Conservation (phyloP, 2,888 invertebrate genomes). For the Eretmocerus hayati region DNA sequence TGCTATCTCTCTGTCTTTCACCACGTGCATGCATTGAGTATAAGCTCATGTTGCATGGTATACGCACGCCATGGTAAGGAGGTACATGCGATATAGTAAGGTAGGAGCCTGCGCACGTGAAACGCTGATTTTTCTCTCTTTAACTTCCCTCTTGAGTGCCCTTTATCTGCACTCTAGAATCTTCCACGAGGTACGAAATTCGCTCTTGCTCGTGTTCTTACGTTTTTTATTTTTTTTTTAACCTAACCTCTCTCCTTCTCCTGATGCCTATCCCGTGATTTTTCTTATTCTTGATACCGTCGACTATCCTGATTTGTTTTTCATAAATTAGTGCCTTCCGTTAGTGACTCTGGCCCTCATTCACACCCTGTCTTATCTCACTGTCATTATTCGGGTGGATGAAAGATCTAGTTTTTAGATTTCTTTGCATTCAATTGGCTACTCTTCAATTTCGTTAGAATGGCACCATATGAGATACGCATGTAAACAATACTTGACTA, state of each 20-base stretch:
- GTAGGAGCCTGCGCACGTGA: conserved; percentile 35
- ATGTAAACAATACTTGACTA: no score
- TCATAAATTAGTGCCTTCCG: neutral
- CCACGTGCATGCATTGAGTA: no score
- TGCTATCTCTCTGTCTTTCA: no score
- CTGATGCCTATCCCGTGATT: neutral
- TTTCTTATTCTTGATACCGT: neutral
- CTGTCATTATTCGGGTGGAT: no score
- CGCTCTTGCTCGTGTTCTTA: conserved; percentile 1
- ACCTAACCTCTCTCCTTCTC: neutral
- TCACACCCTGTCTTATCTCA: neutral
- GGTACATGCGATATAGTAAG: conserved; percentile 27
- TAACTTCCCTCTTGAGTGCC: conserved; percentile 21
- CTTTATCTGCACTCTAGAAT: conserved; percentile 26
- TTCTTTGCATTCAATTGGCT: no score
- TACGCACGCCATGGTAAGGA: conserved; percentile 27
- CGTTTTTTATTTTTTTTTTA: neutral
- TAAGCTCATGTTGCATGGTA: neutral
- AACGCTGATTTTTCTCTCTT: conserved; percentile 41
- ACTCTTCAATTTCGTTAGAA: no score
- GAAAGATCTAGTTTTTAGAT: no score
- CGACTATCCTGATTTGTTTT: neutral
- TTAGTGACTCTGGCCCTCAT: neutral
- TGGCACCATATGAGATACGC: no score
- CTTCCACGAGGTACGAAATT: conserved; percentile 22